These are phyloP conservation scores for Hylyphantes graminicola DNA, from an alignment of 1,140 invertebrate species.

Conservation along the genomic window DNA sequence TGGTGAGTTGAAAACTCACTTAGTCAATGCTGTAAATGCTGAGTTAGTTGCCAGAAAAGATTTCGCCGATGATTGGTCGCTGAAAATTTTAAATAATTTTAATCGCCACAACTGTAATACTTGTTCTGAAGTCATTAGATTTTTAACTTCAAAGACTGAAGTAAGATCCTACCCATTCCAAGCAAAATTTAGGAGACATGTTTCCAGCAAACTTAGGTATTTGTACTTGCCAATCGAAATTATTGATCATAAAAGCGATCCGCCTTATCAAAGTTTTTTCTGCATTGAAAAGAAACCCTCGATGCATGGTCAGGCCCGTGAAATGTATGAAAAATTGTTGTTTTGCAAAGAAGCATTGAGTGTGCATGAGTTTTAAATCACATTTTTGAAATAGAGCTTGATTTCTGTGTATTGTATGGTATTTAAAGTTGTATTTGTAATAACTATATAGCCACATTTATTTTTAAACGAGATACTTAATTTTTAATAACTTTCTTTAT, in stretches of 20 bases:
- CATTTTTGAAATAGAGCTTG: too few species aligned
- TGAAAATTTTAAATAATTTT: neutral
- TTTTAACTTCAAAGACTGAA: neutral
- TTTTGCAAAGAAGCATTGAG: too few species aligned
- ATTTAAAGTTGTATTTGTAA: too few species aligned
- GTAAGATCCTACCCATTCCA: neutral
- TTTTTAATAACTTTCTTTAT: too few species aligned
- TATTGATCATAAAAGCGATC: neutral
- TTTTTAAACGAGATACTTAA: too few species aligned
- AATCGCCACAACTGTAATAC: neutral
- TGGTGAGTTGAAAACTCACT: neutral
- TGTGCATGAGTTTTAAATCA: too few species aligned
- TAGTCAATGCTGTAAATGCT: neutral
- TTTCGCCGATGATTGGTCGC: neutral
- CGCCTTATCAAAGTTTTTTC: neutral
- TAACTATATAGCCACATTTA: too few species aligned
- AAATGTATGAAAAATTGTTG: too few species aligned
- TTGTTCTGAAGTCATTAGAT: neutral
- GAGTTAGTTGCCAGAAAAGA: neutral
- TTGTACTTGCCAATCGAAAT: neutral
- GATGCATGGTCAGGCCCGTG: too few species aligned
- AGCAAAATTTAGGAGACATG: constrained; percentile 3
- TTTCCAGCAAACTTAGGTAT: neutral
- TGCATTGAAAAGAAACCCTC: too few species aligned
- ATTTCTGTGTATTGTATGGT: too few species aligned